Evolutionary conservation across 2,888 invertebrate genomes (phyloP), one percentile per base, ranked within the genome.

Genomic region (Troilus luridus): DNA sequence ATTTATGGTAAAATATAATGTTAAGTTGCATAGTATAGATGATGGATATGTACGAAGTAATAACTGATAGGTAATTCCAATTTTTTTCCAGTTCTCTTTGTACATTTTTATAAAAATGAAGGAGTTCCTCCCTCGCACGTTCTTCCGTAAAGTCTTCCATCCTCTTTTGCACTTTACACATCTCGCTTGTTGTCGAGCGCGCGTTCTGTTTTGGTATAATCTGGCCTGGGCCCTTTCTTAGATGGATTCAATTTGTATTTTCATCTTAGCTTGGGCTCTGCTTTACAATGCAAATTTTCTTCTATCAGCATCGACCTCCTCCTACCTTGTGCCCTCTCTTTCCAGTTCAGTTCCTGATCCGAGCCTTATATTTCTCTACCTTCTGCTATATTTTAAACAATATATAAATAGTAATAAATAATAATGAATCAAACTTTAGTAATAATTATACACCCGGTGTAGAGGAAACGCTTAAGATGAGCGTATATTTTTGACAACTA

Each of bases 241-340:
- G 72, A 77, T 77, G 27, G 72, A 77, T 77, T 77, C 72, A 77
- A 77, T 77, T 77, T 77, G 72, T 77, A 77, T 77, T 77, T 77
- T 77, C 72, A 77, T 77, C 72, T 41, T 19, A 77, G 72, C 27
- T 41, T 41, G 17, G 41, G 24, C 24, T 77, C 72, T 77, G 72
- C 72, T 77, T 77, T 77, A 77, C 72, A 77, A 77, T 77, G 72
- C 72, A 77, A 77, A 77, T 77, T 77, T 8, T 77, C 72, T 77
- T 77, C 72, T 77, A 77, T 77, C 72, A 77, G 72, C 72, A 77
- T 77, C 72, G 64, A 64, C 64, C 72, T 27, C 64, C 41, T 14
- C 72, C 41, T 77, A 41, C 72, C 72, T 77, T 41, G 27, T 77
- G 41, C 72, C 19, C 27, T 77, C 17, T 41, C 27, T 77, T 19